These are phyloP conservation scores for Drosophila kurseongensis DNA, from an alignment of 1,140 invertebrate genomes.

Conservation along the genomic window DNA sequence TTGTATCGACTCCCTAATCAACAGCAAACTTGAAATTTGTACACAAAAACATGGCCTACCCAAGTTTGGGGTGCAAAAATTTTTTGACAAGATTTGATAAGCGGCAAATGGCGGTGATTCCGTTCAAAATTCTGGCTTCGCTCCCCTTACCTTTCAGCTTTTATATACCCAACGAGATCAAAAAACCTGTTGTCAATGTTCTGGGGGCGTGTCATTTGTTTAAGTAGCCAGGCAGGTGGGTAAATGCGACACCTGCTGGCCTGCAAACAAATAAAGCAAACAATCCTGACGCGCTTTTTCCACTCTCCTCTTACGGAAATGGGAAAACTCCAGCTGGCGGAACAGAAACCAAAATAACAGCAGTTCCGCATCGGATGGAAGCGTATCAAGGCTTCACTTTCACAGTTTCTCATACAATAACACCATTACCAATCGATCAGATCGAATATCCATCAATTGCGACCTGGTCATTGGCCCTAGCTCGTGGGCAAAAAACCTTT, in stretches of 20 bases:
- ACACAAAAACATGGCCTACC: conserved; percentile 26
- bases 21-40: conserved; percentile 21
- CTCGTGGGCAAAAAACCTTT: conserved; percentile 26
- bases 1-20: conserved; percentile 18
- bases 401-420: conserved; percentile 1
- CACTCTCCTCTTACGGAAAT: conserved; percentile 47
- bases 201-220: conserved; percentile 21
- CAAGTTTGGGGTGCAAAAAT: conserved; percentile 15
- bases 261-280: conserved; percentile 39
- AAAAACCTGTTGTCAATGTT: conserved; percentile 22
- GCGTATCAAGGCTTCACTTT: conserved; percentile 44
- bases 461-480: conserved; percentile 30
- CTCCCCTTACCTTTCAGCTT: neutral
- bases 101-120: conserved; percentile 7
- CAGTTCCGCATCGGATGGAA: conserved; percentile 52
- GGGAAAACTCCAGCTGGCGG: conserved; percentile 38
- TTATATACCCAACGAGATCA: conserved; percentile 8
- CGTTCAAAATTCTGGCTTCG: neutral
- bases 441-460: conserved; percentile 24
- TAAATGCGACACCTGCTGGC: conserved; percentile 22
- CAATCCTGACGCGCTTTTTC: conserved; percentile 18
- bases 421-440: conserved; percentile 20
- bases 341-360: conserved; percentile 14
- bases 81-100: conserved; percentile 22
- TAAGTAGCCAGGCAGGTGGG: conserved; percentile 13